phyloP scores from a whole-genome alignment of 2,797 vertebrate species.

The Coregonus sp. region DNA sequence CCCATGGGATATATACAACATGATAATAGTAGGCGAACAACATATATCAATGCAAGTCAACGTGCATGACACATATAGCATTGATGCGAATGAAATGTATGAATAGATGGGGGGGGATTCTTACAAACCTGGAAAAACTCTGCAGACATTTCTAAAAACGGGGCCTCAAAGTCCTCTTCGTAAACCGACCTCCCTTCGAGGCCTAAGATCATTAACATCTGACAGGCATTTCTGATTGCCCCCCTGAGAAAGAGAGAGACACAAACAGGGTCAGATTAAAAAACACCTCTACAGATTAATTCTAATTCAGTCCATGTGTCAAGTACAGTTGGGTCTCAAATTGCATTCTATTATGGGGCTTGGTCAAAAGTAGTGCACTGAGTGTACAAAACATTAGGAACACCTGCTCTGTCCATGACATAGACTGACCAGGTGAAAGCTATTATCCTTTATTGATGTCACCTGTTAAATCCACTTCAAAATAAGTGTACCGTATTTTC shows the following conservation, averaged over 20 bases:
- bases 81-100: neutral
- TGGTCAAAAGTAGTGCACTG: too few relatives aligned
- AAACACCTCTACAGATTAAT: too few relatives aligned
- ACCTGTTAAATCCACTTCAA: too few relatives aligned
- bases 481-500: too few relatives aligned
- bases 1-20: neutral
- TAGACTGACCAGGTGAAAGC: too few relatives aligned
- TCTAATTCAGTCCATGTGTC: neutral
- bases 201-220: constrained; percentile 99
- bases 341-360: neutral
- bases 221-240: constrained; percentile 98
- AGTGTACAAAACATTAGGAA: too few relatives aligned
- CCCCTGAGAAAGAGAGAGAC: constrained; percentile 77
- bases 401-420: too few relatives aligned
- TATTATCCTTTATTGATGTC: too few relatives aligned
- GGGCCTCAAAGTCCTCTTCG: constrained; percentile 98
- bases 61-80: neutral
- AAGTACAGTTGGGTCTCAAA: neutral
- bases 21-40: neutral
- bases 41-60: neutral
- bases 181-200: constrained; percentile 98
- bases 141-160: constrained; percentile 99
- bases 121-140: constrained; percentile 96
- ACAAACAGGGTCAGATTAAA: neutral
- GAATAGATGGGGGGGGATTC: neutral